Evolutionary conservation across 2,113 vertebrate genomes (phyloP).

Genomic region (Apteryx mantelli): DNA sequence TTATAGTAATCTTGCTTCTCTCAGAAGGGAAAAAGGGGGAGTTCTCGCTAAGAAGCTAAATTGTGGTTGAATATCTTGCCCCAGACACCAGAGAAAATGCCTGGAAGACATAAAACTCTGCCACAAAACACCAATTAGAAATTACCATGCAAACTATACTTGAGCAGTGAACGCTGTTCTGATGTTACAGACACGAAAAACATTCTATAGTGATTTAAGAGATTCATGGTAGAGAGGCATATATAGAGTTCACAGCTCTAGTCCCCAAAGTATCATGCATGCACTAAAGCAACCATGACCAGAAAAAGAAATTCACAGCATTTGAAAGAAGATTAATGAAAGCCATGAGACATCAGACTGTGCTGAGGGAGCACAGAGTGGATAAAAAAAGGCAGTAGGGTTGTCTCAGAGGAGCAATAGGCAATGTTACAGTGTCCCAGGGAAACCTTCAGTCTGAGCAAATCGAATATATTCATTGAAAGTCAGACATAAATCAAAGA

Average conservation of each 20-base stretch:
- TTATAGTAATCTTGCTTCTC: not conserved
- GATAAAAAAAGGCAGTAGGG: not conserved
- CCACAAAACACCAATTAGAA: not conserved
- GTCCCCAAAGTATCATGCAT: not conserved
- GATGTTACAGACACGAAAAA: not conserved
- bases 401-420: not conserved
- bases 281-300: not conserved
- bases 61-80: not conserved
- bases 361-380: accelerated
- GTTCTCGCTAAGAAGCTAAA: not conserved
- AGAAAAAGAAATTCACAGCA: not conserved
- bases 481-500: not conserved
- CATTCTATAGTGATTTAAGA: not conserved
- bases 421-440: not conserved
- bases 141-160: not conserved
- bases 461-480: not conserved
- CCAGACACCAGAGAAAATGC: not conserved
- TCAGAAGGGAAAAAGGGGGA: not conserved
- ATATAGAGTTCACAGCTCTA: not conserved
- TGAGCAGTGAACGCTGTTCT: not conserved
- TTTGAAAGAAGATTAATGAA: not conserved
- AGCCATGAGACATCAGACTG: not conserved
- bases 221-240: not conserved
- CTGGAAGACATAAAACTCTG: not conserved
- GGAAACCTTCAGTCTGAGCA: not conserved